Percentiles rank a stretch among this genome's conserved stretches.
phyloP scores from a whole-genome alignment of 2,113 vertebrate species.

The Rousettus leschenaultii region DNA sequence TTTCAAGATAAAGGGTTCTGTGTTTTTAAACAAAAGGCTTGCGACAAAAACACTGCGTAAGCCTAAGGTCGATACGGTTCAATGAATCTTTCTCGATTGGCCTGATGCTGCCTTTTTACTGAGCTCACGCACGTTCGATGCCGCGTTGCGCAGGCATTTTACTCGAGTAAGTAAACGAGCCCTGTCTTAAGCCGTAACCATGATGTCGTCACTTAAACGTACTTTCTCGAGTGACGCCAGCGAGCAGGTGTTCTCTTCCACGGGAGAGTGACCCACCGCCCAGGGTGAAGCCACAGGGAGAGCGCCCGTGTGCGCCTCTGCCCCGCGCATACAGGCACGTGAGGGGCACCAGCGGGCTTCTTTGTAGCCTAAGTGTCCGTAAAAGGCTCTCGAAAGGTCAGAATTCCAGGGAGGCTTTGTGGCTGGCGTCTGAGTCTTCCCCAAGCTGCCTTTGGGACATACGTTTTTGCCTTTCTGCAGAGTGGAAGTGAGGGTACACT shows the following conservation, averaged over 20 bases:
- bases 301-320: background rate
- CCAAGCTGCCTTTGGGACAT: background rate
- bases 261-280: background rate
- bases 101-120: background rate
- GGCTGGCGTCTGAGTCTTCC: background rate
- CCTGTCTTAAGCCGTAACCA: background rate
- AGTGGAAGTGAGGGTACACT: background rate
- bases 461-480: background rate
- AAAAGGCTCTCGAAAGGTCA: conserved; percentile 38
- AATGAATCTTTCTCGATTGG: conserved; percentile 28
- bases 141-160: background rate
- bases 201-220: background rate
- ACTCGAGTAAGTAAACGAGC: background rate
- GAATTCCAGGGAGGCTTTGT: conserved; percentile 22
- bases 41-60: background rate
- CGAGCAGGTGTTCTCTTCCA: background rate
- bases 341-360: background rate
- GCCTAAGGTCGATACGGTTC: background rate
- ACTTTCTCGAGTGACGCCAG: background rate
- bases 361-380: background rate
- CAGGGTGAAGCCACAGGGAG: background rate
- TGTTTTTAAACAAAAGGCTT: conserved; percentile 16
- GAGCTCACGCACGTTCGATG: background rate
- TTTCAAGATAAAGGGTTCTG: background rate
- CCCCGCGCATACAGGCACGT: background rate